Conservation (phyloP, 2,888 invertebrate species). For the Cephus pulcher region DNA sequence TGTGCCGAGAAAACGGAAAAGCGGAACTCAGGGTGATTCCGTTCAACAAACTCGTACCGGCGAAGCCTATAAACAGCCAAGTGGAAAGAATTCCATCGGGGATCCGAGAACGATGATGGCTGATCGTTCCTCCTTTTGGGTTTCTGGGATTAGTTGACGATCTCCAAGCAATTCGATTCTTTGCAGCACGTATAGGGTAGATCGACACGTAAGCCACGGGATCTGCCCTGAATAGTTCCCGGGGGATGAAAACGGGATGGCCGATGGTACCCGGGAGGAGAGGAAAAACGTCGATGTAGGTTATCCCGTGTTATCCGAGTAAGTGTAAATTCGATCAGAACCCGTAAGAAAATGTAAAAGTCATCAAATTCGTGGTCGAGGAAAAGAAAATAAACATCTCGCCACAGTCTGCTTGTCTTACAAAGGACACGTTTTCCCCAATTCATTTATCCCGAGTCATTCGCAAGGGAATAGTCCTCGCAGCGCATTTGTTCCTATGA, state of each 20-base stretch:
- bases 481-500: not conserved
- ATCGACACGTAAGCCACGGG: not conserved
- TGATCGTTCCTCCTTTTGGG: not conserved
- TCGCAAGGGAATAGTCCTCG: not conserved
- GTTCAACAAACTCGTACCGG: not conserved
- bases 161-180: not conserved
- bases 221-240: not conserved
- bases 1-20: not conserved
- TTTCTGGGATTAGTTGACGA: not conserved
- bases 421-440: not conserved
- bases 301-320: not conserved
- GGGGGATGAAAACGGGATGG: not conserved
- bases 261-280: not conserved
- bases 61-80: not conserved
- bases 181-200: not conserved
- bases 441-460: not conserved
- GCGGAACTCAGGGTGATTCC: not conserved
- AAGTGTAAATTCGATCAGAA: not conserved
- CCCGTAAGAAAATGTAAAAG: not conserved
- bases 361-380: not conserved
- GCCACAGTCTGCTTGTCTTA: not conserved
- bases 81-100: not conserved
- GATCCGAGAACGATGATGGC: not conserved
- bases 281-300: not conserved
- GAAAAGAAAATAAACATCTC: not conserved